Evolutionary conservation across 2,888 invertebrate species (phyloP).

Genomic region (Dinocampus coccinellae): DNA sequence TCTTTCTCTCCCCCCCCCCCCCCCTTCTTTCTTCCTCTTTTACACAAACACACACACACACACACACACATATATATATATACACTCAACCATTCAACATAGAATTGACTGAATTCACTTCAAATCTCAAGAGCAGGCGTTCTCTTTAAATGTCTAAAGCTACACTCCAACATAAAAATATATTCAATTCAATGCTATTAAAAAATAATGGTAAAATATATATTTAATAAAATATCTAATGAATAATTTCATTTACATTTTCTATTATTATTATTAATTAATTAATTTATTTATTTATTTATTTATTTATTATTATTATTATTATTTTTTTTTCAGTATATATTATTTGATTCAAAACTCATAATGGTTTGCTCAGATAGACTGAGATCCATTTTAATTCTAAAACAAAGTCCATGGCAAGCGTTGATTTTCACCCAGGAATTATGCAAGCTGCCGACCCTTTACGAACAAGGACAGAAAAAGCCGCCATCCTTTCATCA

Average conservation of each 20-base stretch:
- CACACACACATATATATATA: too few species aligned
- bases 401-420: conserved; percentile 33
- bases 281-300: too few species aligned
- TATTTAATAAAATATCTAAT: neutral
- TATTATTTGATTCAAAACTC: too few species aligned
- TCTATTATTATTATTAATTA: too few species aligned
- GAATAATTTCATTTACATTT: neutral
- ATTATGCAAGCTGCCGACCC: conserved; percentile 35
- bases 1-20: neutral
- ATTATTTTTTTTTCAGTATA: too few species aligned
- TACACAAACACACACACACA: too few species aligned
- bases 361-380: neutral
- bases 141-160: neutral
- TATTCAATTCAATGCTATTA: neutral
- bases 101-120: conserved; percentile 19
- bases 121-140: neutral
- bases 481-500: neutral
- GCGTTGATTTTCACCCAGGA: conserved; percentile 30
- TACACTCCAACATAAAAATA: neutral
- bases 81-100: neutral
- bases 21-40: too few species aligned
- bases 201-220: neutral
- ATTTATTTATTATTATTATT: neutral
- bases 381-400: conserved; percentile 29
- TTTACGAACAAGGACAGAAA: conserved; percentile 17